These are phyloP conservation scores for Deilephila elpenor DNA, from an alignment of 2,888 invertebrate genomes.

Conservation along the genomic window DNA sequence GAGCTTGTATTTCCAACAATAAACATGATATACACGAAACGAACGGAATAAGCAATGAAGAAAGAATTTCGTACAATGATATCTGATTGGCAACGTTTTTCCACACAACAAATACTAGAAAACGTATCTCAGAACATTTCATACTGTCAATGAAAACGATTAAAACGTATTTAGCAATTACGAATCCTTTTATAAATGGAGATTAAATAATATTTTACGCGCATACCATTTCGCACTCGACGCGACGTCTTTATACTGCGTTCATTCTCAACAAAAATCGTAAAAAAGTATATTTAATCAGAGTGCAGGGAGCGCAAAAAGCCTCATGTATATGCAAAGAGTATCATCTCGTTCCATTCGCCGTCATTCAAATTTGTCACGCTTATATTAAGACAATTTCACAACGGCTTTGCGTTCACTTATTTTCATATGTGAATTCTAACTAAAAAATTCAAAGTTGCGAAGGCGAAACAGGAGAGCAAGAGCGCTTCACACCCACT, in stretches of 20 bases:
- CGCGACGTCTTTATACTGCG: neutral
- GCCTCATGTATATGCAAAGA: conserved; percentile 24
- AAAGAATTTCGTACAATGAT: neutral
- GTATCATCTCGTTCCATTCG: conserved; percentile 7
- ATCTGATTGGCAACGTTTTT: neutral
- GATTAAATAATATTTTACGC: neutral
- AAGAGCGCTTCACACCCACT: conserved; percentile 69
- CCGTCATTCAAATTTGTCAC: conserved; percentile 19
- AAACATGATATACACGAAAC: neutral
- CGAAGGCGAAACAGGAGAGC: conserved; percentile 58
- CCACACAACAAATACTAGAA: too few species aligned
- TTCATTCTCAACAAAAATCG: neutral
- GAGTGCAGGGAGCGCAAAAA: conserved; percentile 11
- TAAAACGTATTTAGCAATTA: neutral
- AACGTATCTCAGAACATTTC: neutral
- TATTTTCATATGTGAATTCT: conserved; percentile 44
- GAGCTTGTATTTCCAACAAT: neutral
- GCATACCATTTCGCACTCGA: neutral
- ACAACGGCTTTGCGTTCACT: conserved; percentile 20
- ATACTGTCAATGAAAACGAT: neutral
- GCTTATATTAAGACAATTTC: conserved; percentile 29
- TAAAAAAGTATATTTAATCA: neutral
- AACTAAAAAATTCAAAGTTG: conserved; percentile 31
- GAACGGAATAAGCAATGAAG: neutral
- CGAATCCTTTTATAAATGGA: neutral